Evolutionary conservation across 2,113 vertebrate genomes (phyloP), one percentile per base, ranked within the genome.

Genomic region (Empidonax alnorum): DNA sequence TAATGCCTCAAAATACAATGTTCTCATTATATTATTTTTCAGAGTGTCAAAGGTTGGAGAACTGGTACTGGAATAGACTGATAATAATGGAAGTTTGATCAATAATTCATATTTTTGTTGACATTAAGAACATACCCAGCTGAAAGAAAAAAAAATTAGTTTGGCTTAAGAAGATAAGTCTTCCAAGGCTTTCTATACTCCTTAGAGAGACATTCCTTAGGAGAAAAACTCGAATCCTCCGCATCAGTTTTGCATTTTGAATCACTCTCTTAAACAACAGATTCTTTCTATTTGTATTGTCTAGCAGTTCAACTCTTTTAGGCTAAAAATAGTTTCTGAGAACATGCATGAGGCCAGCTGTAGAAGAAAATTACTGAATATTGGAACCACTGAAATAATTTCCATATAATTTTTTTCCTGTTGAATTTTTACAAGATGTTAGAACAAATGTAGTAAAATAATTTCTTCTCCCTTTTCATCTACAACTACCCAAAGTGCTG

Each of bases 341-440:
- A 50, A 41, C 14, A 61, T 2, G 35, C 3, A 25, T 75, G 25
- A 52, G 28, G 14, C 17, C 9, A 84, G 2, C 7, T n/a, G 3
- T n/a, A 28, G 20, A 78, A 67, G 8, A 61, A 87, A 81, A 78
- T 7, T 28, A 58, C 18, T 49, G 37, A 47, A 66, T 69, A 71
- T 87, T 90, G 18, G 3, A 33, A 30, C 23, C 68, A 8, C 12
- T 71, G 42, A 66, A 59, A 76, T n/a, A 52, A 13, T 50, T 63
- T 73, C 23, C 7, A 33, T 23, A 8, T 7, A 0, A 0, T 35
- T 28, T 66, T 74, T 84, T 59, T 39, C 13, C 15, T 76, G 7
- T 5, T 63, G 22, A 63, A 46, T 73, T 41, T 73, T 69, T 56
- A 46, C 0, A 0, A 58, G 12, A 27, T 41, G 8, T n/a, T 16